A percentile compares a stretch with the other conserved stretches of the same genome.
Evolutionary conservation across 2,797 vertebrate species (phyloP).

Genomic region (Rhinoraja longicauda): DNA sequence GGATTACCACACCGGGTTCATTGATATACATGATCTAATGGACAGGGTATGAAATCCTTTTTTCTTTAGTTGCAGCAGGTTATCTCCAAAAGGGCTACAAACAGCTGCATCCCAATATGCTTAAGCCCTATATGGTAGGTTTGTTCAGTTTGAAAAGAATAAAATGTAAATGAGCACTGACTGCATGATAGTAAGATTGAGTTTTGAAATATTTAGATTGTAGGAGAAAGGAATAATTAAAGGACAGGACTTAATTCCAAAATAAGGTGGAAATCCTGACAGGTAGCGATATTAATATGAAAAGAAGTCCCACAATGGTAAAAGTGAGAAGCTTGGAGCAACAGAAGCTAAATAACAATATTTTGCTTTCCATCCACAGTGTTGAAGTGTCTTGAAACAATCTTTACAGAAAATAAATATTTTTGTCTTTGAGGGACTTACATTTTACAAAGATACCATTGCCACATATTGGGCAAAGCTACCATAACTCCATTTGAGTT

Average conservation of each 20-base stretch:
- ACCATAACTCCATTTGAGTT: not conserved
- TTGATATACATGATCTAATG: not conserved
- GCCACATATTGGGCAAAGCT: not conserved
- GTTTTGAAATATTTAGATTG: not conserved
- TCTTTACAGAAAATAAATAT: not conserved
- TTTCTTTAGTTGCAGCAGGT: not conserved
- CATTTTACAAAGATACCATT: not conserved
- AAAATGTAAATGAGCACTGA: not conserved
- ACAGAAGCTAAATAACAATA: no score
- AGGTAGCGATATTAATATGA: not conserved
- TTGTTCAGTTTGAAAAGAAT: not conserved
- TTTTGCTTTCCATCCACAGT: not conserved
- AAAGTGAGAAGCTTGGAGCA: not conserved
- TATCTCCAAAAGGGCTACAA: not conserved
- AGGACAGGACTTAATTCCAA: not conserved
- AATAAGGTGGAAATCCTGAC: not conserved
- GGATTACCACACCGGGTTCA: not conserved
- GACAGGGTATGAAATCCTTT: not conserved
- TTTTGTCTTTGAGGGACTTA: not conserved
- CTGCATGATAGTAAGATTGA: not conserved
- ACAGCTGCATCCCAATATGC: not conserved
- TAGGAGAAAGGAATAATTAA: not conserved
- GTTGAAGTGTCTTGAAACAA: not conserved
- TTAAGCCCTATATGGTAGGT: not conserved
- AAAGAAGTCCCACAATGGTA: not conserved